phyloP scores from a whole-genome alignment of 1,140 invertebrate species.

The Nasonia longicornis region DNA sequence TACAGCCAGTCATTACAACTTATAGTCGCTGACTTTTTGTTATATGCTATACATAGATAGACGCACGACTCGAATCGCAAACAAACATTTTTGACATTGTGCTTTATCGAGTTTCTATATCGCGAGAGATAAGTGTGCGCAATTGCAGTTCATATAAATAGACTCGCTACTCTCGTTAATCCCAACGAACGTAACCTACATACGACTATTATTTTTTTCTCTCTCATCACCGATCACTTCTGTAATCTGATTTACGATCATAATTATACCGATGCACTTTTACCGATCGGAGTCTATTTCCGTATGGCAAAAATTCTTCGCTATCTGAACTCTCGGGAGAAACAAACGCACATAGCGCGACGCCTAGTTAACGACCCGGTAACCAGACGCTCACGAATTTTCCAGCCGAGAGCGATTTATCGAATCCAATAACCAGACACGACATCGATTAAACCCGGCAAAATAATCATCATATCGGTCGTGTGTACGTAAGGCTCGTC shows the following conservation, averaged over 20 bases:
- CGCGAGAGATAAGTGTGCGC: slow-evolving; percentile 11
- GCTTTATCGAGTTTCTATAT: slow-evolving; percentile 31
- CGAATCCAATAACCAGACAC: too few relatives aligned
- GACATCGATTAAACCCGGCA: too few relatives aligned
- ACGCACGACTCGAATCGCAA: slow-evolving; percentile 5
- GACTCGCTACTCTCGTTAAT: slow-evolving; percentile 15
- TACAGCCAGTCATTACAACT: too few relatives aligned
- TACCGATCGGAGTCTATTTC: too few relatives aligned
- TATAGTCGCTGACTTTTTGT: background rate
- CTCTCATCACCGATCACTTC: background rate
- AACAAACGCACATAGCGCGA: too few relatives aligned
- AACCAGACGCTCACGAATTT: too few relatives aligned
- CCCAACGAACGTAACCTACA: slow-evolving; percentile 10
- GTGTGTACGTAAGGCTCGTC: too few relatives aligned
- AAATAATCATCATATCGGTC: too few relatives aligned
- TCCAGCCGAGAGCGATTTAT: too few relatives aligned
- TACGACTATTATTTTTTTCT: slow-evolving; percentile 26
- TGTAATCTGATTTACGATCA: slow-evolving; percentile 28
- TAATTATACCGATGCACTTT: background rate
- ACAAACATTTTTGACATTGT: slow-evolving; percentile 44
- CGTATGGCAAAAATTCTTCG: too few relatives aligned
- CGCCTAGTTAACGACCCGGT: too few relatives aligned
- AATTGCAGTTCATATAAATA: slow-evolving; percentile 31
- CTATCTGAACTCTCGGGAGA: background rate
- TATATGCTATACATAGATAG: background rate